Evolutionary conservation across 2,113 vertebrate species (phyloP), one percentile per base, ranked within the genome.

Genomic region (Caloenas nicobarica): DNA sequence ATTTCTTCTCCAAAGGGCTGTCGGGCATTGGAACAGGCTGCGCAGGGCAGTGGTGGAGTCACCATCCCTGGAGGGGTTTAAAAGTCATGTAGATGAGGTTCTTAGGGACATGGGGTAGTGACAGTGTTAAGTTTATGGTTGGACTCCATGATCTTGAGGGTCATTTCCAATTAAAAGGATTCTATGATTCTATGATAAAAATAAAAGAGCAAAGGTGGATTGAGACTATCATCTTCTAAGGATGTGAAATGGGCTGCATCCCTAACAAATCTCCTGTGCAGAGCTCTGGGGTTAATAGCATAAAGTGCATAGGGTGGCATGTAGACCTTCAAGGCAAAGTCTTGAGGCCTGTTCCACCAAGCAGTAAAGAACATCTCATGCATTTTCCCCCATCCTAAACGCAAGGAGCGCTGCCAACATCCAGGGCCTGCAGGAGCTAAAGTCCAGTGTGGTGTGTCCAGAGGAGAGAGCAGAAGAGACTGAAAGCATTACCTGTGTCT

Each of bases 181-280:
- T 46, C 44, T 42, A 42, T 42, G 42, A 42, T 42, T 42, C 42
- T 46, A 46, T 46, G 44, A 46, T 64, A 24, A 34, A 89, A 76
- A 38, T 16, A 1, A 38, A 50, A 60, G 36, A 33, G 33, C 10
- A 29, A 12, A 29, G 5, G 7, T 4, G 13, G 46, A 25, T 31
- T 15, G 28, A 50, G 36, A 42, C 1, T 40, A 53, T 22, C 15
- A 44, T 50, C 33, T 53, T 16, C n/a, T 31, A 15, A 44, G 15
- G 51, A 19, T 31, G 28, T 26, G 40, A 22, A 57, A 60, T 33
- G 11, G 6, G 1, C 2, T 29, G 12, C 7, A 36, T 48, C 26
- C 33, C 7, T n/a, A 29, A 8, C 1, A 1, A 60, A 42, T 12
- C 13, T 57, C 28, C 29, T 31, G 16, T 15, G 11, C 2, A 3